Base-by-base conservation (phyloP, 2,113 vertebrate genomes). In the Scartelaos histophorus region DNA sequence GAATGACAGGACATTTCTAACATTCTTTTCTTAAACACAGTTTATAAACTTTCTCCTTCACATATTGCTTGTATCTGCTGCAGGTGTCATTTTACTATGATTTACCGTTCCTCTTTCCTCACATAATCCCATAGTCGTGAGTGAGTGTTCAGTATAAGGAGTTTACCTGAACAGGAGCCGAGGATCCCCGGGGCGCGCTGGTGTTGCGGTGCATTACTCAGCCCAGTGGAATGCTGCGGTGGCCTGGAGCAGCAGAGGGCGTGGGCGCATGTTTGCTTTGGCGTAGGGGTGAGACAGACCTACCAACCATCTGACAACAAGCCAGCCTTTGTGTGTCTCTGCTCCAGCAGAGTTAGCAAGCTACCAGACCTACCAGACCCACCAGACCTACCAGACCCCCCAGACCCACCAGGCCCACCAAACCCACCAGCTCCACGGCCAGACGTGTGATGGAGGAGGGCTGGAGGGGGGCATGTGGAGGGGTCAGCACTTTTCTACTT, bases 241-340 rank as follows among this genome's bases (percentile, higher is more conserved):
- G 81, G 88, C 88, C 45, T 71, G 81, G 71, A 89, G 91, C 92
- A 85, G 85, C 86, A 91, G 82, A 90, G 80, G 93, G 90, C 82
- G 88, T 93, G 93, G 93, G 94, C 93, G 94, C 88, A 87, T 88
- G 93, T 93, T 94, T 93, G 93, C 84, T 94, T 94, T 95, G 93
- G 91, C 92, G 92, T 89, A 91, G 90, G 90, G 90, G 90, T 92
- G 90, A 91, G 67, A 77, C 78, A 90, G 83, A 88, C 87, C 84
- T 85, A 54, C 51, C 89, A 89, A 86, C 91, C 94, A 87, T 91
- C 92, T 90, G 92, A 93, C 91, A 92, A 93, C 92, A 93, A 90
- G 88, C 85, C 84, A 71, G 80, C 79, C 92, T 92, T 92, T 94
- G 92, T 93, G 78, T 82, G 89, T 61, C 75, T 65, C 85, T 87